Evolutionary conservation across 37 sponge, comb jelly and placozoan genomes (phyloP).

Genomic region (Theonella swinhoei): DNA sequence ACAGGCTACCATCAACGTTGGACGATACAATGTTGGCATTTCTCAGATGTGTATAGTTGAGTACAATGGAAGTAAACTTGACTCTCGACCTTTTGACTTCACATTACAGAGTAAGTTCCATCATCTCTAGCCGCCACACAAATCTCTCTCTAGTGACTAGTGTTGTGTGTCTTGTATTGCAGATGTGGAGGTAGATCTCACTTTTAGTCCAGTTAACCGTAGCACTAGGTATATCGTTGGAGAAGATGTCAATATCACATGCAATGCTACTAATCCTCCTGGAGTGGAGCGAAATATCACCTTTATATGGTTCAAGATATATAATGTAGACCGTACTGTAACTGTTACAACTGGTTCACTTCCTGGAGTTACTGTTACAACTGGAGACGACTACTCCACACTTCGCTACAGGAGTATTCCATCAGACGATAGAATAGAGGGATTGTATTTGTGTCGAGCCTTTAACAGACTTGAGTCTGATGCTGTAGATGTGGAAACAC

Average conservation of each 20-base stretch:
- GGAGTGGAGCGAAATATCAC: neutral
- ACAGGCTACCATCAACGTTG: neutral
- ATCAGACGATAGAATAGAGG: neutral
- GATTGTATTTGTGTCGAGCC: neutral
- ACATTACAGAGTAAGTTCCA: neutral
- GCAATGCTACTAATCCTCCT: constrained; percentile 9
- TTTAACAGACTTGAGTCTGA: neutral
- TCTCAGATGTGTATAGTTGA: neutral
- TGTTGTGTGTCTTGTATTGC: neutral
- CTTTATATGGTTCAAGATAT: neutral
- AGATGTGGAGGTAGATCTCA: neutral
- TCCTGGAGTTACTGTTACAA: neutral
- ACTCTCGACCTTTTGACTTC: neutral
- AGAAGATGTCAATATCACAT: constrained; percentile 10
- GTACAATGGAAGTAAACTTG: neutral
- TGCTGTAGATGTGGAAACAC: neutral
- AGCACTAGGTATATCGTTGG: neutral
- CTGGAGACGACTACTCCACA: neutral
- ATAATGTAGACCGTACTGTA: too few relatives aligned
- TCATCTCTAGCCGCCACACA: neutral
- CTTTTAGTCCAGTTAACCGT: neutral
- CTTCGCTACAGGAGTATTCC: neutral
- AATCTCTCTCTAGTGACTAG: neutral
- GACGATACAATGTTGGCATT: neutral
- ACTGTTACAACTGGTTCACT: neutral